Evolutionary conservation across 53 echinoderm and acorn worm species (phyloP).

Genomic region (Henricia sp.): DNA sequence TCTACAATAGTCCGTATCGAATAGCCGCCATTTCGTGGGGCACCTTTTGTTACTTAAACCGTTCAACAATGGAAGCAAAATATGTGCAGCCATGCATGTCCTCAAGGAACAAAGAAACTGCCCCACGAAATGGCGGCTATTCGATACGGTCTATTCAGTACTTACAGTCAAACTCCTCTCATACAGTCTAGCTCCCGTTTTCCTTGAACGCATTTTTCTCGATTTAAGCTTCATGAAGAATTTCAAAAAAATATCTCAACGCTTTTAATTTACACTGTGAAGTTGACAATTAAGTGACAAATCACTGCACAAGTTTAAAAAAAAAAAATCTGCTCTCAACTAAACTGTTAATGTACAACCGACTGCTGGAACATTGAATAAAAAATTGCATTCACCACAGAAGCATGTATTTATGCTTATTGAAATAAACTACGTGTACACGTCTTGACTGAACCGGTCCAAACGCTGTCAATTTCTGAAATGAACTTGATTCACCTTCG

Average conservation of each 20-base stretch:
- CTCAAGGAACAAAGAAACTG: no score
- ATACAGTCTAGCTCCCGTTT: background rate
- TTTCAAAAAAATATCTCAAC: background rate
- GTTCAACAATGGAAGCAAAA: no score
- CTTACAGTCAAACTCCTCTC: conserved; percentile 8
- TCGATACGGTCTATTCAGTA: background rate
- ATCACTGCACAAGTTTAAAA: background rate
- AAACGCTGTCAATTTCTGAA: conserved; percentile 6
- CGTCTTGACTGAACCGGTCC: conserved; percentile 33
- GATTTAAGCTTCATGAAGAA: conserved; percentile 48
- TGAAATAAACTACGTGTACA: background rate
- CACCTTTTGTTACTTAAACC: no score
- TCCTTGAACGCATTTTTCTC: conserved; percentile 8
- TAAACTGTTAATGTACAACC: background rate
- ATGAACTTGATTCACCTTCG: background rate
- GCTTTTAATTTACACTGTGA: background rate
- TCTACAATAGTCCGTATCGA: no score
- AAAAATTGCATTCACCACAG: conserved; percentile 6
- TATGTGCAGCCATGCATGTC: no score
- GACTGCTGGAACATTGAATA: background rate
- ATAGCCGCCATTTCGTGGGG: no score
- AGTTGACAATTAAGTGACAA: background rate
- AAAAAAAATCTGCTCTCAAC: background rate
- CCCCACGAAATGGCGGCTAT: background rate
- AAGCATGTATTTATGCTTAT: background rate